Evolutionary conservation across 2,888 invertebrate species (phyloP).

Genomic region (Cryptophagus acutangulus): DNA sequence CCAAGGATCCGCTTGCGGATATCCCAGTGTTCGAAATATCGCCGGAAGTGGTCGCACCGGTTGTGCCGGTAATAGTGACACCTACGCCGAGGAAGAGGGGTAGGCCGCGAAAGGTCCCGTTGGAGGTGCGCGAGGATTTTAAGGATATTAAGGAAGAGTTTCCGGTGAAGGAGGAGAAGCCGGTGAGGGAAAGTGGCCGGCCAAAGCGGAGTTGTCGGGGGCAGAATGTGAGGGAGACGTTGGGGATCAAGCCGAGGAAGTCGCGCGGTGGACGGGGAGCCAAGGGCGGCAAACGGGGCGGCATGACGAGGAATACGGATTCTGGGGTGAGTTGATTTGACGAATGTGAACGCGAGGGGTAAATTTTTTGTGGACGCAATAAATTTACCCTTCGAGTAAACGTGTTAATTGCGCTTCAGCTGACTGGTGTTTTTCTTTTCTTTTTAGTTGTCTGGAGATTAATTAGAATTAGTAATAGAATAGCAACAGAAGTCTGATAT

Average conservation of each 20-base stretch:
- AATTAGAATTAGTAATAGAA: too few species aligned
- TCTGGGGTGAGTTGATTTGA: slow-evolving; percentile 32
- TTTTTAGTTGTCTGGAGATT: slow-evolving; percentile 27
- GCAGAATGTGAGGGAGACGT: slow-evolving; percentile 41
- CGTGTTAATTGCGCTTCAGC: slow-evolving; percentile 15
- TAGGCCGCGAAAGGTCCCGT: slow-evolving; percentile 49
- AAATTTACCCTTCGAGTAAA: slow-evolving; percentile 10
- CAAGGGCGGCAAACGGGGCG: slow-evolving; percentile 36
- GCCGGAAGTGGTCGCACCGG: slow-evolving; percentile 22
- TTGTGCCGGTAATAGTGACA: slow-evolving; percentile 18
- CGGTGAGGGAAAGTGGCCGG: slow-evolving; percentile 33
- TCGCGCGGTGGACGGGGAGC: slow-evolving; percentile 41
- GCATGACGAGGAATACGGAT: too few species aligned
- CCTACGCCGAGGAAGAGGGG: slow-evolving; percentile 48
- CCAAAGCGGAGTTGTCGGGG: slow-evolving; percentile 48
- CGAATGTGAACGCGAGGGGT: too few species aligned
- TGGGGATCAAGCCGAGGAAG: slow-evolving; percentile 45
- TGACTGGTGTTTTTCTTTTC: slow-evolving; percentile 18
- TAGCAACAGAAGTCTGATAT: slow-evolving; percentile 29
- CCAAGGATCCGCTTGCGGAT: slow-evolving; percentile 29
- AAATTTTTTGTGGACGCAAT: slow-evolving; percentile 3
- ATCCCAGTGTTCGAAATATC: slow-evolving; percentile 34
- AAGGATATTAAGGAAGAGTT: slow-evolving; percentile 31
- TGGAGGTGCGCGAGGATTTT: slow-evolving; percentile 45
- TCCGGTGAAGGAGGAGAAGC: slow-evolving; percentile 5